Evolutionary conservation across 1,140 invertebrate genomes (phyloP).

Genomic region (Tetramorium parvispinum): DNA sequence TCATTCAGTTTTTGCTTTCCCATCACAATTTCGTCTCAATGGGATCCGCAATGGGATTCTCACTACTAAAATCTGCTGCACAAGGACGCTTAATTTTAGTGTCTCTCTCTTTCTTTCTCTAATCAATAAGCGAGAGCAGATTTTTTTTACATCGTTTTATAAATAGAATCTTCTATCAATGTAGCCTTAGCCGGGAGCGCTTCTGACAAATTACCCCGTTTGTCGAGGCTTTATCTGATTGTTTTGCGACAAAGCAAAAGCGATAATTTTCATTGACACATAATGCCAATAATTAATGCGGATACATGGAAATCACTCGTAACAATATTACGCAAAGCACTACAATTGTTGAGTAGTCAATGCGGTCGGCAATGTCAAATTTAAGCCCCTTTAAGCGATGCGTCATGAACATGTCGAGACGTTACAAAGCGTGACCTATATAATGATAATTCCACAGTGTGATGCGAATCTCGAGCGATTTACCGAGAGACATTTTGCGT

Average conservation of each 20-base stretch:
- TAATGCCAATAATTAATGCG: slow-evolving; percentile 9
- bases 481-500: background rate
- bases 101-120: background rate
- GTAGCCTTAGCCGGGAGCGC: background rate
- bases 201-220: background rate
- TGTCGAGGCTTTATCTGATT: background rate
- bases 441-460: slow-evolving; percentile 23
- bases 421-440: background rate
- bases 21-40: background rate
- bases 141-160: slow-evolving; percentile 21
- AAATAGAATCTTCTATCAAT: slow-evolving; percentile 27
- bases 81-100: slow-evolving; percentile 37
- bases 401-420: background rate
- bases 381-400: slow-evolving; percentile 18
- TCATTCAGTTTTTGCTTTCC: background rate
- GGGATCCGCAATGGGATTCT: background rate
- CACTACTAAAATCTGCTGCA: background rate
- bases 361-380: background rate
- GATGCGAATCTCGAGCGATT: slow-evolving; percentile 29
- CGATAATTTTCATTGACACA: background rate
- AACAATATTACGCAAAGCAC: background rate
- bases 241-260: background rate
- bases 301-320: slow-evolving; percentile 8
- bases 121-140: slow-evolving; percentile 31
- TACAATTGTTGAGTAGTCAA: slow-evolving; percentile 8